Evolutionary conservation across 1,140 invertebrate genomes (phyloP).

Genomic region (Ectropis grisescens): DNA sequence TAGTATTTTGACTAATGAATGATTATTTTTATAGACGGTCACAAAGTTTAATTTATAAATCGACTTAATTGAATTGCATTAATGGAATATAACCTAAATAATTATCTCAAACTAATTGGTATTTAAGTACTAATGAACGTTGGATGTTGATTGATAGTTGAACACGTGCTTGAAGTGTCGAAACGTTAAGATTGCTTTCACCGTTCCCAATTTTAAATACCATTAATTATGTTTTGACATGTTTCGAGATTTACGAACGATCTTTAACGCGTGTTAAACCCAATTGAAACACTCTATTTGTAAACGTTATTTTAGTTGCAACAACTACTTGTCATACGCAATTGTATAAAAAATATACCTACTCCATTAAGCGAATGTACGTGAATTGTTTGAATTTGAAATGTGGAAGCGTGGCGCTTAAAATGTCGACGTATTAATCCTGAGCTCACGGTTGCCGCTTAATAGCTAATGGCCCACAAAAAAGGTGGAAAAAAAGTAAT

Average conservation of each 20-base stretch:
- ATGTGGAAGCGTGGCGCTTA: slow-evolving; percentile 17
- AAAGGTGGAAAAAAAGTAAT: slow-evolving; percentile 39
- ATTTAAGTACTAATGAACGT: slow-evolving; percentile 24
- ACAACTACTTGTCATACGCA: no score
- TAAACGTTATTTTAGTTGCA: no score
- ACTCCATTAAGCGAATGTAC: not conserved
- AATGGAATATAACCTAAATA: slow-evolving; percentile 13
- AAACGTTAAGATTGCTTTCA: no score
- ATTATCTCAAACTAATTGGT: slow-evolving; percentile 23
- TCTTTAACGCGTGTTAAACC: no score
- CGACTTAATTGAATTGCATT: no score
- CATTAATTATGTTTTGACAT: no score
- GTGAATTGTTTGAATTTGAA: slow-evolving; percentile 3
- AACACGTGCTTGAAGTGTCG: slow-evolving; percentile 14
- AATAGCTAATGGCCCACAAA: slow-evolving; percentile 64
- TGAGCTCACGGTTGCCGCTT: slow-evolving; percentile 47
- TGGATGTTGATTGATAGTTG: slow-evolving; percentile 15
- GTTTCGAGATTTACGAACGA: no score
- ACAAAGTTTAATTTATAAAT: not conserved
- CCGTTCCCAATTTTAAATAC: no score
- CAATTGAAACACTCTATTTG: no score
- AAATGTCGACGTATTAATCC: slow-evolving; percentile 51
- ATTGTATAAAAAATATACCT: no score
- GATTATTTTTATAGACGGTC: slow-evolving; percentile 6
- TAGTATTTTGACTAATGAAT: slow-evolving; percentile 2